Evolutionary conservation across 2,113 vertebrate species (phyloP), one percentile per base, ranked within the genome.

Genomic region (Herpailurus yagouaroundi): DNA sequence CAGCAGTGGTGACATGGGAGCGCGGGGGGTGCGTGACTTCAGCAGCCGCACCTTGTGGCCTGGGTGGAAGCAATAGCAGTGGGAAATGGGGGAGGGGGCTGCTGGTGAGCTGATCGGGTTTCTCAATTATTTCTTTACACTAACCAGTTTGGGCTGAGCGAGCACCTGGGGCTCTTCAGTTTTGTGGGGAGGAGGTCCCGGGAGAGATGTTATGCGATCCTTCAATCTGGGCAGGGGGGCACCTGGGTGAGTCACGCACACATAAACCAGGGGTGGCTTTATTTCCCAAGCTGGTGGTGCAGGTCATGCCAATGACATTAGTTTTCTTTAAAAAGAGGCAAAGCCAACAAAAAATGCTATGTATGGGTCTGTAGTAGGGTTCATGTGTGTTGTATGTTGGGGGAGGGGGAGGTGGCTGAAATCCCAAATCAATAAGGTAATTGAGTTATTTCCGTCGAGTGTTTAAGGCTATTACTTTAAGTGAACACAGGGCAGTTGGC

Each of bases 401-500:
- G 79, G 38, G 81, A 52, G 33, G 73, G 48, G 89, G 60, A 86
- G 69, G 96, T 27, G 48, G 83, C 89, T 38, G 91, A 83, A 92
- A 68, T 48, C 89, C 82, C 68, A 45, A 52, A 83, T 95, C 96
- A 60, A 84, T 96, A 95, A 86, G 19, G 82, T 77, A 63, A 90
- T 77, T 84, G 89, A 92, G 83, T 97, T 83, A 95, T 80, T 97
- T 91, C 94, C 1, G n/a, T 89, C 29, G 52, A 94, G 91, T 55
- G 77, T 93, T 89, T 89, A 63, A 89, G 60, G 93, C 86, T 71
- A 77, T 97, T 79, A 93, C 73, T 96, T 94, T 86, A 89, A 97
- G 95, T 91, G 95, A 85, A 68, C 41, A 31, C 41, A 6, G 81
- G 68, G 82, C n/a, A 4, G 15, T 81, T 31, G 96, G 82, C 23